These are phyloP conservation scores for Bradysia coprophila DNA, from an alignment of 1,140 invertebrate species.

Conservation along the genomic window DNA sequence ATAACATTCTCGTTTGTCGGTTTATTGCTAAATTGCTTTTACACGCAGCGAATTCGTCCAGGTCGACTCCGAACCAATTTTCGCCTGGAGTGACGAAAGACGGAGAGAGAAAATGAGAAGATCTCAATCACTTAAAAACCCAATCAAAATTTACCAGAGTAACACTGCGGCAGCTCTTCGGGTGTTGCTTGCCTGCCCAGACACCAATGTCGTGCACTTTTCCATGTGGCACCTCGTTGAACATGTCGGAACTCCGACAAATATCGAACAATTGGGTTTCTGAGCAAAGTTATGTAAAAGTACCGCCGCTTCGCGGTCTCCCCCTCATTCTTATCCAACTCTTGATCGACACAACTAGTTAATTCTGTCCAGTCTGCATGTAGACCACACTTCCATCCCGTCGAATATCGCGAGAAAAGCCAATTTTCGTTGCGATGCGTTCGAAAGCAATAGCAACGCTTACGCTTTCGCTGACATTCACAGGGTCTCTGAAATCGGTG, in stretches of 20 bases:
- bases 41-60: conserved; percentile 80
- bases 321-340: conserved; percentile 72
- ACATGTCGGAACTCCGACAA: conserved; percentile 91
- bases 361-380: conserved; percentile 98
- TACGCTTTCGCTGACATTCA: conserved; percentile 65
- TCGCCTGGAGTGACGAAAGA: conserved; percentile 21
- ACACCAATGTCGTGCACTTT: conserved; percentile 71
- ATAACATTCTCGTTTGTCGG: conserved; percentile 93
- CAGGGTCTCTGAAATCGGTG: conserved; percentile 47
- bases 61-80: conserved; percentile 39
- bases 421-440: conserved; percentile 82
- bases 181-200: conserved; percentile 60
- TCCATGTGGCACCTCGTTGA: conserved; percentile 95
- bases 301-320: conserved; percentile 63
- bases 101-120: background rate
- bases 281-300: conserved; percentile 89
- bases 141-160: conserved; percentile 30
- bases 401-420: conserved; percentile 96
- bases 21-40: conserved; percentile 87
- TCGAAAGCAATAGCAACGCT: conserved; percentile 83
- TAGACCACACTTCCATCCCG: conserved; percentile 96
- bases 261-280: conserved; percentile 82
- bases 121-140: background rate
- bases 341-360: conserved; percentile 71
- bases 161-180: conserved; percentile 60